Evolutionary conservation across 2,113 vertebrate genomes (phyloP), one percentile per base, ranked within the genome.

Genomic region (Chloropsis cyanopogon): DNA sequence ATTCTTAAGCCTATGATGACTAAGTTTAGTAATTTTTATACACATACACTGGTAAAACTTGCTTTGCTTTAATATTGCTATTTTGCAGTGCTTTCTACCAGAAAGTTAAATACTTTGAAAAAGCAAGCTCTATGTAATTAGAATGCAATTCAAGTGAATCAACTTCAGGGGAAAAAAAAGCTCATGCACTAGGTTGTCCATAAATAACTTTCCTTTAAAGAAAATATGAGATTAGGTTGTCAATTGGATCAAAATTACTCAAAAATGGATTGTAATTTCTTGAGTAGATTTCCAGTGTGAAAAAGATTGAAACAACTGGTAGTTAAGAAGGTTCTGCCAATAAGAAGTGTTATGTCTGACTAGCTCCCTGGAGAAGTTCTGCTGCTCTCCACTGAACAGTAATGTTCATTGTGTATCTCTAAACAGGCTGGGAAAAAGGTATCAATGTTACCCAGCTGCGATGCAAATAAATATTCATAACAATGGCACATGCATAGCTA

Each of bases 401-500:
- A 95, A 97, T 69, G 53, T 95, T 97, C 90, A 35, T 77, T 97
- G 97, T 93, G 77, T 96, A 87, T 95, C 91, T 95, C 94, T 94
- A 90, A 97, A 92, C 86, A 94, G 79, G 47, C 94, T 96, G 92
- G 82, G 93, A 96, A 87, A 97, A 98, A 96, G 79, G 96, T 98
- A 97, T 96, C 95, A 65, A 44, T 91, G 95, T 95, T 98, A 97
- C 90, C 97, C 96, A 96, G 97, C 96, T 85, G 93, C 5, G 20
- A 95, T 64, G 20, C 59, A 96, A 97, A 98, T 98, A 98, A 98
- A 98, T 98, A 98, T 98, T 98, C 98, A 98, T 98, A 97, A 97
- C 96, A 95, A 96, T 95, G 96, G 97, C 96, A 96, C 98, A 97
- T 96, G 98, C 97, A 97, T 98, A 96, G 96, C 97, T 98, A 98